Evolutionary conservation across 2,113 vertebrate species (phyloP).

Genomic region (Takifugu flavidus): DNA sequence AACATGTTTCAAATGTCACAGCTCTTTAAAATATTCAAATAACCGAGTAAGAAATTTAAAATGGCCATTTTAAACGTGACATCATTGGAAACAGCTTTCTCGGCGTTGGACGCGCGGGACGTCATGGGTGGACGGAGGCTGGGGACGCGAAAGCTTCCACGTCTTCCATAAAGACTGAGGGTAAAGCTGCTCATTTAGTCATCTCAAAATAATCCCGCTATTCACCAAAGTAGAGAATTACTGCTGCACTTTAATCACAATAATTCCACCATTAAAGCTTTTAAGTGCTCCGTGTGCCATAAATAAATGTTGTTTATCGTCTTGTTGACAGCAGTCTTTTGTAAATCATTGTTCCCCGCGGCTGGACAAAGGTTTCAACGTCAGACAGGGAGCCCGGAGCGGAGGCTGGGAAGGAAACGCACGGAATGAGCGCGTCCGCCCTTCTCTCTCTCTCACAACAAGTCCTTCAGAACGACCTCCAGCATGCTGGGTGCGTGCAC

Average conservation of each 20-base stretch:
- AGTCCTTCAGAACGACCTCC: too few species aligned
- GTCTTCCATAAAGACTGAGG: not conserved
- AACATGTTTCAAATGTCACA: slow-evolving; percentile 9
- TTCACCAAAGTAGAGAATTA: slow-evolving; percentile 13
- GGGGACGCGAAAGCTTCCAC: not conserved
- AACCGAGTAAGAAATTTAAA: slow-evolving; percentile 30
- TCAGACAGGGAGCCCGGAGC: too few species aligned
- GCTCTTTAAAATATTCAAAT: slow-evolving; percentile 40
- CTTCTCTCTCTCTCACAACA: too few species aligned
- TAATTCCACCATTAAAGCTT: slow-evolving; percentile 2
- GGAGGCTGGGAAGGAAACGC: too few species aligned
- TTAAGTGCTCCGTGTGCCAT: too few species aligned
- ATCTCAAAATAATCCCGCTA: not conserved
- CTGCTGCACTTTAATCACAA: slow-evolving; percentile 24
- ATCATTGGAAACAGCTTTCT: slow-evolving; percentile 27
- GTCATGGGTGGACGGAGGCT: slow-evolving; percentile 36
- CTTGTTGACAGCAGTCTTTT: too few species aligned
- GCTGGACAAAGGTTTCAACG: too few species aligned
- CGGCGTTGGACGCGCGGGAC: slow-evolving; percentile 35
- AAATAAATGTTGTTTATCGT: too few species aligned
- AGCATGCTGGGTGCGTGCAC: too few species aligned
- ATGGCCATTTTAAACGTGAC: slow-evolving; percentile 2
- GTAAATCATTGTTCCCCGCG: too few species aligned
- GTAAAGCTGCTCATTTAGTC: too few species aligned
- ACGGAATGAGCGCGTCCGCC: too few species aligned